Percentiles rank a stretch among this genome's conserved stretches.
phyloP scores from a whole-genome alignment of 1,140 invertebrate species.

The Adelges cooleyi region DNA sequence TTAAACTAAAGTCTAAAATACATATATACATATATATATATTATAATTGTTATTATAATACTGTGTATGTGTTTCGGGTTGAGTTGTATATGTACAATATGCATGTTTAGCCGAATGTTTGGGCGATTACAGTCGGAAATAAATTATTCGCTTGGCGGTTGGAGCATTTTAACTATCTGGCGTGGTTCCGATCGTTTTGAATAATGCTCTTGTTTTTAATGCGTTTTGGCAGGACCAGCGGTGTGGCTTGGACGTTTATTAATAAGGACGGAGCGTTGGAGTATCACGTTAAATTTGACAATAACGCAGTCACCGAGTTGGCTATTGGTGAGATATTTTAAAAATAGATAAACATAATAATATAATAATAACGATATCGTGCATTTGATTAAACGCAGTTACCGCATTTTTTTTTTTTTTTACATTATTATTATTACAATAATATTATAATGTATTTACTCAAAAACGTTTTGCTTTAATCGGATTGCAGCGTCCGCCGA shows the following conservation, averaged over 20 bases:
- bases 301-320: slow-evolving; percentile 36
- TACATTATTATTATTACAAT: too few species aligned
- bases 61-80: too few species aligned
- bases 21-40: too few species aligned
- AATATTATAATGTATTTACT: background rate
- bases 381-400: too few species aligned
- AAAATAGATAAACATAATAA: slow-evolving; percentile 18
- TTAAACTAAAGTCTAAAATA: too few species aligned
- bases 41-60: too few species aligned
- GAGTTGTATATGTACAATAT: too few species aligned
- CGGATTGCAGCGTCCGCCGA: background rate
- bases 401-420: too few species aligned
- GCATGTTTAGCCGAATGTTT: too few species aligned
- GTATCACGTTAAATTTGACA: slow-evolving; percentile 55
- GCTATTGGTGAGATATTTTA: slow-evolving; percentile 10
- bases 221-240: slow-evolving; percentile 40
- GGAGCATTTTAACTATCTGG: slow-evolving; percentile 6
- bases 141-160: slow-evolving; percentile 9
- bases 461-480: background rate
- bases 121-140: slow-evolving; percentile 16
- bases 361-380: too few species aligned
- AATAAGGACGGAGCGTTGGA: slow-evolving; percentile 59
- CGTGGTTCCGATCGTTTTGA: slow-evolving; percentile 24
- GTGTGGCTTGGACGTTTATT: slow-evolving; percentile 66
- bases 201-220: slow-evolving; percentile 29